Evolutionary conservation across 2,888 invertebrate genomes (phyloP), one percentile per base, ranked within the genome.

Genomic region (Phlogophora meticulosa): DNA sequence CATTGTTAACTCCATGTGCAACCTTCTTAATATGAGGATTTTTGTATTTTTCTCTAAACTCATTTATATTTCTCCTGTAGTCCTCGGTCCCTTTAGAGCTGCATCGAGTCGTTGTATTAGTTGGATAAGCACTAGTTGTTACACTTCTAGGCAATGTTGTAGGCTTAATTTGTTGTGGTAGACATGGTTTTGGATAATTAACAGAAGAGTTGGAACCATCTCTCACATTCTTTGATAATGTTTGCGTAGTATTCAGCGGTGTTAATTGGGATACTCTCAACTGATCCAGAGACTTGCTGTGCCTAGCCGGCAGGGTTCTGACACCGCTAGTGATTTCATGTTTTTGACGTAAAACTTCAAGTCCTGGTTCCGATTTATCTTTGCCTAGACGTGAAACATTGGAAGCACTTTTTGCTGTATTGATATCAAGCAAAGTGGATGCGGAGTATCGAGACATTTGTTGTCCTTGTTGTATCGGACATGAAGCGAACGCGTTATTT

Each of bases 271-370:
- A 95, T 10, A 97, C 95, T 81, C 97, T 96, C 52, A 98, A 91
- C 82, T 98, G 98, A 90, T 98, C 98, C 76, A 98, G 91, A 1
- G 98, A 98, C 88, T 98, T 98, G 89, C 98, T 98, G 86, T 98
- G 98, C 63, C 98, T 95, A 0, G 97, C 97, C 1, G 97, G 97
- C 49, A 97, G 87, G 0, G 96, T 96, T 48, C 94, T 96, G 11
- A 95, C 94, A 38, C 95, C 96, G 72, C 93, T 94, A 13, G 90
- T 91, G 43, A 94, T 91, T 89, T 93, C 92, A 81, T 92, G 93
- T 86, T 93, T 93, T 72, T 92, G 92, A 43, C 86, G 89, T 64
- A 92, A 89, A 2, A 87, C 88, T 85, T 93, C 92, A 34, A 76
- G 76, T 66, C 89, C 91, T 24, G 85, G 82, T 75, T 93, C 89